These are phyloP conservation scores for Sarcoramphus papa DNA, from an alignment of 2,797 vertebrate genomes.

Conservation along the genomic window DNA sequence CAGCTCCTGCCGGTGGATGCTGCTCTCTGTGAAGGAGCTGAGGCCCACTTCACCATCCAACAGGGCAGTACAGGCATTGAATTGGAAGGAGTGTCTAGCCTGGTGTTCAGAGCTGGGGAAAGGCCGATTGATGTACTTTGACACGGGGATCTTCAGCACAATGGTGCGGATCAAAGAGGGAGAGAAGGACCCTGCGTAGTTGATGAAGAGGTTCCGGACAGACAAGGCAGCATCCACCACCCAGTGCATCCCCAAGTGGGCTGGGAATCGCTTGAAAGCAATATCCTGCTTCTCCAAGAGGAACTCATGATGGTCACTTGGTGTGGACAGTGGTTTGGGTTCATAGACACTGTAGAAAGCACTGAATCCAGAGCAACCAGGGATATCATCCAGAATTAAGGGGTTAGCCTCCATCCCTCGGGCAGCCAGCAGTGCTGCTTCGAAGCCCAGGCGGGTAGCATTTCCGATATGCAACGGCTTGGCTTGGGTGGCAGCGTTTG, in stretches of 20 bases:
- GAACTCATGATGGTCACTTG: slow-evolving; percentile 69
- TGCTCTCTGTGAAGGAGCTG: slow-evolving; percentile 74
- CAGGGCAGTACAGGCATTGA: slow-evolving; percentile 83
- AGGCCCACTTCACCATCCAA: slow-evolving; percentile 83
- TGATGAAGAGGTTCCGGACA: slow-evolving; percentile 74
- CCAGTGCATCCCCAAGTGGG: slow-evolving; percentile 91
- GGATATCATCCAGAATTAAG: slow-evolving; percentile 78
- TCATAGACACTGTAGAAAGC: slow-evolving; percentile 84
- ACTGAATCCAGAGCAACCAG: slow-evolving; percentile 82
- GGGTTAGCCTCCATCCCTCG: slow-evolving; percentile 82
- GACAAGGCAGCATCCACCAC: slow-evolving; percentile 81
- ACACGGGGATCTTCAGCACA: slow-evolving; percentile 80
- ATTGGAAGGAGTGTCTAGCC: slow-evolving; percentile 90
- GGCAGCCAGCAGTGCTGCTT: slow-evolving; percentile 85
- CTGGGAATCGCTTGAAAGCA: slow-evolving; percentile 86
- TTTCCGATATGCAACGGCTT: slow-evolving; percentile 88
- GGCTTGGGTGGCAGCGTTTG: slow-evolving; percentile 87
- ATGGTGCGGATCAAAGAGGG: slow-evolving; percentile 77
- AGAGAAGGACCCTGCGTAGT: slow-evolving; percentile 60
- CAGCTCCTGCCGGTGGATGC: slow-evolving; percentile 76
- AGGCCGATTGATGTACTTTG: slow-evolving; percentile 88
- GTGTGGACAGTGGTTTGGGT: slow-evolving; percentile 67
- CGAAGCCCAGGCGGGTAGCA: slow-evolving; percentile 83
- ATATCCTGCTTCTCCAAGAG: slow-evolving; percentile 87
- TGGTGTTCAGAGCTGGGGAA: slow-evolving; percentile 86